Evolutionary conservation across 2,113 vertebrate species (phyloP).

Genomic region (Piprites chloris): DNA sequence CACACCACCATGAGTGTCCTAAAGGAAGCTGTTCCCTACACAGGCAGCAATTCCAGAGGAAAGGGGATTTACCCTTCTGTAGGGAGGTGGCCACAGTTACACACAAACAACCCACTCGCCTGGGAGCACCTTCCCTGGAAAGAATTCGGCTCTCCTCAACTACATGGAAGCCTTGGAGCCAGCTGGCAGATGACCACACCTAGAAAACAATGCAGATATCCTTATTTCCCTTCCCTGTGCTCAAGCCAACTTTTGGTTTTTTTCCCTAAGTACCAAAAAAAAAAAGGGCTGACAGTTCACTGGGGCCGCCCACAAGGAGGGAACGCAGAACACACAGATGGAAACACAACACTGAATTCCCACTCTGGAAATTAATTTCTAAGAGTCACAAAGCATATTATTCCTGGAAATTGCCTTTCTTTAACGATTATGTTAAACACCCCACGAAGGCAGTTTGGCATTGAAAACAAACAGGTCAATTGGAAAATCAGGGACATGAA

Average conservation of each 20-base stretch:
- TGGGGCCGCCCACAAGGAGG: background rate
- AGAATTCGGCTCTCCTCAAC: background rate
- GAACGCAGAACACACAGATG: background rate
- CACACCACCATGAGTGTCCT: background rate
- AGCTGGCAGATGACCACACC: background rate
- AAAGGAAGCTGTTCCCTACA: background rate
- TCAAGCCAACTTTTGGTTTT: background rate
- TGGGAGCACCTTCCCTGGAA: background rate
- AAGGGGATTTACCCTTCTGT: background rate
- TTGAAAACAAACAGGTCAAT: conserved; percentile 44
- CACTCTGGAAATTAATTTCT: conserved; percentile 50
- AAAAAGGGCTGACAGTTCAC: background rate
- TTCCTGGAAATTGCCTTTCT: conserved; percentile 69
- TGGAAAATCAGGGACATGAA: background rate
- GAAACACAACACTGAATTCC: background rate
- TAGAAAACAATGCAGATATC: background rate
- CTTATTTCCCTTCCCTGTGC: background rate
- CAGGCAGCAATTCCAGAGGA: background rate
- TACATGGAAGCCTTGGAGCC: background rate
- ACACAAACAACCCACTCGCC: fast-evolving
- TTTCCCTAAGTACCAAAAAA: background rate
- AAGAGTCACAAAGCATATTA: conserved; percentile 43
- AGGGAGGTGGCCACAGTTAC: fast-evolving
- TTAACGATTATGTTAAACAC: conserved; percentile 48
- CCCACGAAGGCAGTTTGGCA: conserved; percentile 45